Evolutionary conservation across 2,888 invertebrate species (phyloP).

Genomic region (Galeruca laticollis): DNA sequence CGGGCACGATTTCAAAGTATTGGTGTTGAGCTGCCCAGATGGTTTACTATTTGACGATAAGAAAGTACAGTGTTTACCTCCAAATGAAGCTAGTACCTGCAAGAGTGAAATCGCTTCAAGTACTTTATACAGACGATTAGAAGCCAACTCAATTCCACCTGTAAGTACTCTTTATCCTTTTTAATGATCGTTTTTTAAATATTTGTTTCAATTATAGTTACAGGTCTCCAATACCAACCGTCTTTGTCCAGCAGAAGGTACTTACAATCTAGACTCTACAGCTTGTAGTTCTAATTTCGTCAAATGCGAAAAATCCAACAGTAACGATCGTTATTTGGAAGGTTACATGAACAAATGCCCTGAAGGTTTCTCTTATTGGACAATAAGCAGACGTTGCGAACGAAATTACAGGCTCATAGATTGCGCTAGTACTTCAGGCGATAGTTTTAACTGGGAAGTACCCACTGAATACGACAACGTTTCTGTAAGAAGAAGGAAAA

Average conservation of each 20-base stretch:
- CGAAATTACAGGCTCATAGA: constrained; percentile 72
- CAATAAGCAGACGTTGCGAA: constrained; percentile 83
- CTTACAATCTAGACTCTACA: constrained; percentile 75
- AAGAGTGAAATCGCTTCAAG: constrained; percentile 70
- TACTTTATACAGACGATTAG: constrained; percentile 70
- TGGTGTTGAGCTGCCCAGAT: constrained; percentile 81
- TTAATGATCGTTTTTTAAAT: neutral
- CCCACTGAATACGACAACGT: constrained; percentile 71
- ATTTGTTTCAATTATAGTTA: constrained; percentile 69
- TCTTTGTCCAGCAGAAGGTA: constrained; percentile 77
- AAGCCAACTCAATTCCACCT: constrained; percentile 69
- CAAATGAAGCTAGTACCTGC: constrained; percentile 72
- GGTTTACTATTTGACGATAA: constrained; percentile 81
- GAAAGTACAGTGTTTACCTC: constrained; percentile 78
- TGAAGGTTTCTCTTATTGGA: constrained; percentile 81
- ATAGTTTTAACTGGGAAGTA: constrained; percentile 69
- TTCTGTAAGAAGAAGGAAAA: constrained; percentile 63
- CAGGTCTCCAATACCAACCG: constrained; percentile 70
- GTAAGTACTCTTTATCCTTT: constrained; percentile 67
- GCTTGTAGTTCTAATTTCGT: constrained; percentile 80
- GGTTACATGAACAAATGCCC: constrained; percentile 85
- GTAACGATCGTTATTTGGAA: constrained; percentile 69
- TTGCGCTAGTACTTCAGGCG: constrained; percentile 69
- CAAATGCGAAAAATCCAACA: constrained; percentile 73
- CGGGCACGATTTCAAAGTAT: constrained; percentile 78